Conservation (phyloP, 1,140 invertebrate species). For the Bombus affinis region DNA sequence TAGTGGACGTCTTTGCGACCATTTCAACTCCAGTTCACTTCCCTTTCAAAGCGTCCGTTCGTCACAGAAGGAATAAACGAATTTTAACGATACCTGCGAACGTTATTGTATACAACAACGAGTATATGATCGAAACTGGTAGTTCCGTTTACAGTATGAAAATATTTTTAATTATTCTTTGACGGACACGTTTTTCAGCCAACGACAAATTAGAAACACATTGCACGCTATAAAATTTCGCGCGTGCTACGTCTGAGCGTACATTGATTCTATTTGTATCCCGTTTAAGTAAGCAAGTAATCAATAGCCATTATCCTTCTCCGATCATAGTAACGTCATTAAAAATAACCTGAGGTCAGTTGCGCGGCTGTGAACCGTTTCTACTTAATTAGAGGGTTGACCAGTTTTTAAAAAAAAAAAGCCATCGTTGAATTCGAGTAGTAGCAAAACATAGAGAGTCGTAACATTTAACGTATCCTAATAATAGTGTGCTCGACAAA, state of each 20-base stretch:
- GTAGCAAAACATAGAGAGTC: background rate
- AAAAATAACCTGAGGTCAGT: conserved; percentile 2
- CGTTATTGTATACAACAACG: background rate
- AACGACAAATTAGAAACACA: background rate
- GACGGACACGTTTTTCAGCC: background rate
- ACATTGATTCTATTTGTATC: conserved; percentile 3
- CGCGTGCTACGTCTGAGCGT: background rate
- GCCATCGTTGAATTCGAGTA: background rate
- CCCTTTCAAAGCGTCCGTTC: conserved; percentile 9
- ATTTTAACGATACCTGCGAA: background rate
- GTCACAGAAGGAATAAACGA: background rate
- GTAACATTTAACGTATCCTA: background rate
- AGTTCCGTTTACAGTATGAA: background rate
- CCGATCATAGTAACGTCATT: conserved; percentile 8
- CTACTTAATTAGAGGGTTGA: background rate
- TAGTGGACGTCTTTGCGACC: too few relatives aligned
- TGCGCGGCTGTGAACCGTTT: background rate
- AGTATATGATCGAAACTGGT: background rate
- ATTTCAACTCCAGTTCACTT: background rate
- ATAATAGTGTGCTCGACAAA: background rate
- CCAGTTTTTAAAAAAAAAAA: background rate
- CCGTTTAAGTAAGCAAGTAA: background rate
- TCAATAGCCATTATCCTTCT: conserved; percentile 16
- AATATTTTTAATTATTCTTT: background rate
- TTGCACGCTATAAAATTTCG: background rate